phyloP scores from a whole-genome alignment of 2,797 vertebrate species.

The Etheostoma perlongum region DNA sequence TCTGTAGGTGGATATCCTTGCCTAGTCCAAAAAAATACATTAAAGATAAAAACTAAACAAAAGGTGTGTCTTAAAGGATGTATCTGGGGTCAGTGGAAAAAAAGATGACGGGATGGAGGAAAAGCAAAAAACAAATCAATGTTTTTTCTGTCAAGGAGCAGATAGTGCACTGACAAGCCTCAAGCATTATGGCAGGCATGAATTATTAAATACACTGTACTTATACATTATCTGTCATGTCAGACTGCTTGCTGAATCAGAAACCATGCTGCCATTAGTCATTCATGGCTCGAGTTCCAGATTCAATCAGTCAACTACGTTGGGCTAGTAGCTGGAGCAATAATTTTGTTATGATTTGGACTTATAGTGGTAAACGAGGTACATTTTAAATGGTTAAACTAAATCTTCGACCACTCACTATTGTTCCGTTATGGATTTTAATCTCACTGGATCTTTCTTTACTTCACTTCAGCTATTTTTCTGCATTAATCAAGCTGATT shows the following conservation, averaged over 20 bases:
- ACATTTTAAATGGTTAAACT: neutral
- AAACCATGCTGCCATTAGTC: conserved; percentile 30
- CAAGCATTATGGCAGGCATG: conserved; percentile 42
- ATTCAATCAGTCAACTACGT: neutral
- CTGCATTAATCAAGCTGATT: neutral
- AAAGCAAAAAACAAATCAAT: conserved; percentile 54
- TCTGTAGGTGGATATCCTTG: conserved; percentile 7
- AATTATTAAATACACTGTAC: conserved; percentile 65
- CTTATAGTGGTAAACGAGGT: neutral
- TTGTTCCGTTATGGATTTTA: conserved; percentile 19
- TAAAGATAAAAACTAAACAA: conserved; percentile 1
- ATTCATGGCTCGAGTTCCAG: conserved; percentile 1
- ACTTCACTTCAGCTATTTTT: neutral
- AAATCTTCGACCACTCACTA: neutral
- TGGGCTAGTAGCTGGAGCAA: neutral
- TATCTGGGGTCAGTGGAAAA: conserved; percentile 15
- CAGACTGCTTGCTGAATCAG: conserved; percentile 30
- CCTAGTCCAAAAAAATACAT: neutral
- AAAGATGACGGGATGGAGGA: conserved; percentile 11
- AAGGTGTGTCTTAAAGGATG: conserved; percentile 21
- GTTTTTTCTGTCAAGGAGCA: conserved; percentile 42
- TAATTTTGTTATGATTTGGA: neutral
- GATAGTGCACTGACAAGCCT: conserved; percentile 26
- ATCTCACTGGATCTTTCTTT: neutral
- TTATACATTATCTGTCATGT: conserved; percentile 44